Evolutionary conservation across 2,888 invertebrate species (phyloP).

Genomic region (Tetranychus piercei): DNA sequence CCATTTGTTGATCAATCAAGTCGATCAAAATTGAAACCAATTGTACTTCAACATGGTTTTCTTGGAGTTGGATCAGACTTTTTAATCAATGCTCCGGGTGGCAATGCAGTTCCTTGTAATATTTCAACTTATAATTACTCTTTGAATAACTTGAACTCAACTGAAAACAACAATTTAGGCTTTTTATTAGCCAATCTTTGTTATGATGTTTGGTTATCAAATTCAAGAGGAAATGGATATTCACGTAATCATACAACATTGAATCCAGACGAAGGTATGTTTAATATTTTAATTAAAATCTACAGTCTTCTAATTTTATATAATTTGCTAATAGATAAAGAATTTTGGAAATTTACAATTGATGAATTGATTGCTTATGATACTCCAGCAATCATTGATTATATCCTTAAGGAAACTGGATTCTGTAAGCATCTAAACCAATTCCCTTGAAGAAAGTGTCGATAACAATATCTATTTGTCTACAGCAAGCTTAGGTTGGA

Average conservation of each 20-base stretch:
- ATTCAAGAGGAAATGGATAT: conserved; percentile 20
- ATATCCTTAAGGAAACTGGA: not conserved
- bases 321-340: not conserved
- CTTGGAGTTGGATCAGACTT: not conserved
- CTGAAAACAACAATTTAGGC: conserved; percentile 16
- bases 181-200: conserved; percentile 17
- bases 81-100: not conserved
- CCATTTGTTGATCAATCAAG: not conserved
- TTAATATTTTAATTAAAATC: not conserved
- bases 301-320: not conserved
- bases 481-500: not conserved
- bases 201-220: conserved; percentile 22
- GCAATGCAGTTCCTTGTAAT: not conserved
- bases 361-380: not conserved
- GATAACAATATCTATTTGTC: too few species aligned
- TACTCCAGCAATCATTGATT: not conserved
- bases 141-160: not conserved
- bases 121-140: not conserved
- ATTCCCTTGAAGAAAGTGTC: not conserved
- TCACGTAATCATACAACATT: conserved; percentile 13
- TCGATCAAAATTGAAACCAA: not conserved
- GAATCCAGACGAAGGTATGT: not conserved
- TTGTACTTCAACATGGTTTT: not conserved
- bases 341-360: not conserved
- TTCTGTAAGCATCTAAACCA: not conserved